Conservation (phyloP, 2,888 invertebrate genomes). For the Drosophila crucigera region DNA sequence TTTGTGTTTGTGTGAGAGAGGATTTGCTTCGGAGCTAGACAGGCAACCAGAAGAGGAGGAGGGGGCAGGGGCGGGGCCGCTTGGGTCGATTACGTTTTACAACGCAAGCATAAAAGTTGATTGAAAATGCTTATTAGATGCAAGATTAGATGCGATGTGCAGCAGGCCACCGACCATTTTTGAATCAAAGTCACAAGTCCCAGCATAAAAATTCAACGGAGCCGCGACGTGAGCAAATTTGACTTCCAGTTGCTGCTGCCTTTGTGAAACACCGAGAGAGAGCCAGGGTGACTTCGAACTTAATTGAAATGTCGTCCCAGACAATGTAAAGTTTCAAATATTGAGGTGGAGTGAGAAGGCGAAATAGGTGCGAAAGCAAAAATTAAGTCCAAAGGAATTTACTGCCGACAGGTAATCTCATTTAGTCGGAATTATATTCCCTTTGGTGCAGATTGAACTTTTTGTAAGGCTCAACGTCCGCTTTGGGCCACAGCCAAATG, state of each 20-base stretch:
- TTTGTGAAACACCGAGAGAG: slow-evolving; percentile 4
- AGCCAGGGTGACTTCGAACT: slow-evolving; percentile 44
- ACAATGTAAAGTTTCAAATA: slow-evolving; percentile 63
- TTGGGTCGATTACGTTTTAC: slow-evolving; percentile 81
- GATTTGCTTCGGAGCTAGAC: slow-evolving; percentile 29
- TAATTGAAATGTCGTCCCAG: slow-evolving; percentile 72
- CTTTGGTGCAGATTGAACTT: slow-evolving; percentile 60
- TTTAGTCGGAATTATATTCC: slow-evolving; percentile 67
- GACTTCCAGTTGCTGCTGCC: slow-evolving; percentile 11
- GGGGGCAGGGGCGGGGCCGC: slow-evolving; percentile 36
- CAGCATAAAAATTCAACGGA: slow-evolving; percentile 74
- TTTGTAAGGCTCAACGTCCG: slow-evolving; percentile 22
- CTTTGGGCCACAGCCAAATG: slow-evolving; percentile 2
- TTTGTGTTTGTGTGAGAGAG: slow-evolving; percentile 12
- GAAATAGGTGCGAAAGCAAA: slow-evolving; percentile 62
- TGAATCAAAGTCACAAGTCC: slow-evolving; percentile 62
- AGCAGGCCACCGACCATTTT: slow-evolving; percentile 51
- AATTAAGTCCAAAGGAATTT: slow-evolving; percentile 67
- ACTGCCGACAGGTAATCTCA: slow-evolving; percentile 75
- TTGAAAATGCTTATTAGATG: slow-evolving; percentile 85
- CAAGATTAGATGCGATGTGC: slow-evolving; percentile 83
- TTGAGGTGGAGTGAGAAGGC: slow-evolving; percentile 3
- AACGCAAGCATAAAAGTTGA: slow-evolving; percentile 83
- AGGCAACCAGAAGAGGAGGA: slow-evolving; percentile 1
- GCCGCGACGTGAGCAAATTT: slow-evolving; percentile 82